phyloP scores from a whole-genome alignment of 2,888 invertebrate species.

The Xestoiulus laeticollis region DNA sequence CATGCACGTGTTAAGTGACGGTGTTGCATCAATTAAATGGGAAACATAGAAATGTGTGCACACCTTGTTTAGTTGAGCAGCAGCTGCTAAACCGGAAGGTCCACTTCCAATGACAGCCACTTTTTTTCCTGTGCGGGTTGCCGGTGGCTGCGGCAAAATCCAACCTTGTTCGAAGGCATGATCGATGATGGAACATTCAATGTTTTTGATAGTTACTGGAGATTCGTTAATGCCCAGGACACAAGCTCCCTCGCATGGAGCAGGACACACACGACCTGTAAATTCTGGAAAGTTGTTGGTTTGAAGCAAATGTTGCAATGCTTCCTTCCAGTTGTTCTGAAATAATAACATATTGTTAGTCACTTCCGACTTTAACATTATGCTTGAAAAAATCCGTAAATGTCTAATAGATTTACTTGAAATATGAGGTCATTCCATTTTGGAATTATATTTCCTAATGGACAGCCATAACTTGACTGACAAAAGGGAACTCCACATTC shows the following conservation, averaged over 20 bases:
- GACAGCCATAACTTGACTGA: constrained; percentile 93
- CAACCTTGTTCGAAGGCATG: constrained; percentile 96
- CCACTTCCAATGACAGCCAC: constrained; percentile 95
- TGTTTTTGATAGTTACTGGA: constrained; percentile 98
- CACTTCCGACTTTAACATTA: background rate
- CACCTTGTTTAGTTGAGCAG: constrained; percentile 92
- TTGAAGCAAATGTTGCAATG: constrained; percentile 89
- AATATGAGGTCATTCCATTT: constrained; percentile 99
- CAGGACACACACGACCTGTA: constrained; percentile 84
- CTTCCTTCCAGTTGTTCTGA: constrained; percentile 90
- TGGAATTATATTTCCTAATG: constrained; percentile 97
- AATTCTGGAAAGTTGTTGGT: constrained; percentile 99
- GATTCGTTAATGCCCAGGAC: constrained; percentile 95
- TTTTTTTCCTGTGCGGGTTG: constrained; percentile 77
- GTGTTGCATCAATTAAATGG: background rate
- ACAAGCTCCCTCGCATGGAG: constrained; percentile 98
- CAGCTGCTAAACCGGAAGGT: constrained; percentile 88
- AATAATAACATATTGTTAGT: background rate
- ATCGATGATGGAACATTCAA: constrained; percentile 98
- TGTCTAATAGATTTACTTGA: constrained; percentile 63
- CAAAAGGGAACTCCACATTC: constrained; percentile 99
- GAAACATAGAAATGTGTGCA: constrained; percentile 8
- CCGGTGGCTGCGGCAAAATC: constrained; percentile 85
- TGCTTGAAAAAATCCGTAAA: background rate
- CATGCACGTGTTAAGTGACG: background rate